Evolutionary conservation across 2,888 invertebrate species (phyloP).

Genomic region (Lymantria dispar): DNA sequence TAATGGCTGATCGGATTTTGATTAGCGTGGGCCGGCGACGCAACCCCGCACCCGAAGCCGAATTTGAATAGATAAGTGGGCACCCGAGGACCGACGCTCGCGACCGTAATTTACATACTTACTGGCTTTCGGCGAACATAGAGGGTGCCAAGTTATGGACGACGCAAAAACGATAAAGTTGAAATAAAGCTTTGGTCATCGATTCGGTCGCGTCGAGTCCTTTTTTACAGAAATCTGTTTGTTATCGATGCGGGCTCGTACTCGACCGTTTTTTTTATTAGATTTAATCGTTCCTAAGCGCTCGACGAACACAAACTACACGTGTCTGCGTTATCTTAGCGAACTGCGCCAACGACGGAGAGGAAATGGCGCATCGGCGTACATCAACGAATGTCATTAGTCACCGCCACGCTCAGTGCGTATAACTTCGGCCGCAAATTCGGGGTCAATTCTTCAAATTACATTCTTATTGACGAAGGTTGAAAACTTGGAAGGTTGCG

Average conservation of each 20-base stretch:
- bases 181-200: slow-evolving; percentile 79
- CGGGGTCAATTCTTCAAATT: slow-evolving; percentile 36
- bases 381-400: slow-evolving; percentile 12
- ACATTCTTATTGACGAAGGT: slow-evolving; percentile 49
- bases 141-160: slow-evolving; percentile 77
- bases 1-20: slow-evolving; percentile 83
- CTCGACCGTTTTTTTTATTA: slow-evolving; percentile 45
- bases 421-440: slow-evolving; percentile 44
- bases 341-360: slow-evolving; percentile 23
- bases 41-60: slow-evolving; percentile 70
- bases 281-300: slow-evolving; percentile 55
- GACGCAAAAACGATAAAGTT: slow-evolving; percentile 79
- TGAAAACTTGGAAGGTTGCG: slow-evolving; percentile 41
- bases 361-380: slow-evolving; percentile 11
- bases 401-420: slow-evolving; percentile 29
- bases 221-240: slow-evolving; percentile 71
- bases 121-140: slow-evolving; percentile 76
- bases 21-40: slow-evolving; percentile 80
- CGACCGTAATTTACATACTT: slow-evolving; percentile 83
- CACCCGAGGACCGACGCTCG: slow-evolving; percentile 76
- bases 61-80: slow-evolving; percentile 83
- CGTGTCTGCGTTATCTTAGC: slow-evolving; percentile 29
- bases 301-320: slow-evolving; percentile 20
- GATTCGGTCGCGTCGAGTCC: slow-evolving; percentile 64
- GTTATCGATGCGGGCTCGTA: slow-evolving; percentile 53